These are phyloP conservation scores for Drosophila gaucha DNA, from an alignment of 2,888 invertebrate species.

Conservation along the genomic window DNA sequence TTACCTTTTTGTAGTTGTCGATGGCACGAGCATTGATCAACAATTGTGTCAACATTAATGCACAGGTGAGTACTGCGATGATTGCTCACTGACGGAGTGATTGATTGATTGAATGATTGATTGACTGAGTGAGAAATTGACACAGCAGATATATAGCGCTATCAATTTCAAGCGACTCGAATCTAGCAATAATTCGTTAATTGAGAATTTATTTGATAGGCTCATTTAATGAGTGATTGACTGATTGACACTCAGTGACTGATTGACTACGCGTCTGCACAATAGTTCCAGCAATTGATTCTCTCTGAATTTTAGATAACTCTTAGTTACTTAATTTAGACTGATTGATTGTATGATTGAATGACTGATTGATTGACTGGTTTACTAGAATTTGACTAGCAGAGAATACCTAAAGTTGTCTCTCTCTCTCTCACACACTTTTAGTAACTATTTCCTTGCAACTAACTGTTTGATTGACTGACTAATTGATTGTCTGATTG, in stretches of 20 bases:
- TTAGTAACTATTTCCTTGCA: too few relatives aligned
- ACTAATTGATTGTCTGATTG: too few relatives aligned
- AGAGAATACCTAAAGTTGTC: too few relatives aligned
- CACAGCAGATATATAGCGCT: background rate
- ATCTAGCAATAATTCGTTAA: background rate
- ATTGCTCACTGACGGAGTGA: conserved; percentile 22
- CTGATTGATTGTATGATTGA: background rate
- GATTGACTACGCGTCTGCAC: conserved; percentile 6
- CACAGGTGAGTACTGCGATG: conserved; percentile 52
- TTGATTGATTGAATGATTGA: conserved; percentile 5
- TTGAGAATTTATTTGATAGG: background rate
- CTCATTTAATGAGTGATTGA: background rate
- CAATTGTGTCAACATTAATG: conserved; percentile 58
- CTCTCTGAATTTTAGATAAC: too few relatives aligned
- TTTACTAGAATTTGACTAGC: too few relatives aligned
- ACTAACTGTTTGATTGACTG: too few relatives aligned
- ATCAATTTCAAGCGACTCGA: background rate
- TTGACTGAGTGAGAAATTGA: background rate
- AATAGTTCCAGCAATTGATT: too few relatives aligned
- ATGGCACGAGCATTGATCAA: conserved; percentile 21
- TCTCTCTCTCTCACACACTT: too few relatives aligned
- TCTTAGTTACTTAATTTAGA: background rate
- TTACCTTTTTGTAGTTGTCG: conserved; percentile 4
- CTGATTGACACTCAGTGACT: background rate
- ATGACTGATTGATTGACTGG: conserved; percentile 6